These are phyloP conservation scores for Erannis defoliaria DNA, from an alignment of 2,888 invertebrate genomes.

Conservation along the genomic window DNA sequence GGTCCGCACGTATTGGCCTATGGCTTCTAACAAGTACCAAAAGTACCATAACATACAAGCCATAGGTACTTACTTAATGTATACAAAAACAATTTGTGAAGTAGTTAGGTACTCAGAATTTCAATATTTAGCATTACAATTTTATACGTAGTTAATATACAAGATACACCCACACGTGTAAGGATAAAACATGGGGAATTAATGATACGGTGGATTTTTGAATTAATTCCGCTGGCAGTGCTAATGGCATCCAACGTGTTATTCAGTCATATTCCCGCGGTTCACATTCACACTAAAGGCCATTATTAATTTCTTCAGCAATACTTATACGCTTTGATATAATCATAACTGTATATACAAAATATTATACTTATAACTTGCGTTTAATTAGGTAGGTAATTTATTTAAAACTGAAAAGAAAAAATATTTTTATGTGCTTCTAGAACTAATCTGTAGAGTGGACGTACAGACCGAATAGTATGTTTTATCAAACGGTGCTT, in stretches of 20 bases:
- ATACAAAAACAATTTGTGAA: no score
- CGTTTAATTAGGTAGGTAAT: constrained; percentile 14
- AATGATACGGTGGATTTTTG: no score
- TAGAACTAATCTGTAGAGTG: constrained; percentile 13
- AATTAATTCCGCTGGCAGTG: no score
- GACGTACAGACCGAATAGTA: constrained; percentile 13
- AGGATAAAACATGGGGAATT: no score
- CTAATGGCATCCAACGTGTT: not conserved
- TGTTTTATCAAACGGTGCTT: constrained; percentile 37
- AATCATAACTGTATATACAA: constrained; percentile 9
- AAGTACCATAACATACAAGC: no score
- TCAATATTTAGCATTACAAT: no score
- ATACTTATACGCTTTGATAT: not conserved
- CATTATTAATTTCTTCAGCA: constrained; percentile 1
- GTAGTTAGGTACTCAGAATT: no score
- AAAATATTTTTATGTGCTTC: constrained; percentile 9
- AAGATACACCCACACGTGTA: no score
- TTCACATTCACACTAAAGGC: constrained; percentile 6
- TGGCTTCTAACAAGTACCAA: no score
- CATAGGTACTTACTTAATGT: no score
- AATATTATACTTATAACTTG: constrained; percentile 4
- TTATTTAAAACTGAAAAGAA: constrained; percentile 4
- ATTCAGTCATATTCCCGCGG: not conserved
- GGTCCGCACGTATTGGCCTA: no score
- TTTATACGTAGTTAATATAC: no score